Conservation (phyloP, 2,888 invertebrate species). For the Subacronicta megacephala region DNA sequence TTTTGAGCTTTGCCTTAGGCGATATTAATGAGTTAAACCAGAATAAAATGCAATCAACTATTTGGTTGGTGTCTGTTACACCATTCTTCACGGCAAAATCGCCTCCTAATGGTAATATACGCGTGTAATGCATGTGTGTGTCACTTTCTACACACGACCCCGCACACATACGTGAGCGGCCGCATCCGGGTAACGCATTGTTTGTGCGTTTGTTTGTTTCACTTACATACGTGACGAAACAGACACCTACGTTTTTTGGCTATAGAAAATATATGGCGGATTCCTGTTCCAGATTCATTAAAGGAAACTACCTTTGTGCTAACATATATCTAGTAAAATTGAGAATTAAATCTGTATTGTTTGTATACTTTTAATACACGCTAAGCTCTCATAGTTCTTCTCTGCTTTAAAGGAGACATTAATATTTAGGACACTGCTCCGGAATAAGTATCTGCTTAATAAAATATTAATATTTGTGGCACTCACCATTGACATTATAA, state of each 20-base stretch:
- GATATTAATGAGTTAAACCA: not conserved
- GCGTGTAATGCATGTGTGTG: constrained; percentile 20
- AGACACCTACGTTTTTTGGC: constrained; percentile 3
- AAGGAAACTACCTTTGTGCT: not conserved
- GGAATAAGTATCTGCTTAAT: too few species aligned
- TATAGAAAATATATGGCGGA: constrained; percentile 9
- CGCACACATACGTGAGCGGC: constrained; percentile 69
- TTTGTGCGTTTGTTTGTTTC: constrained; percentile 40
- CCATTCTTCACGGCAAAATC: not conserved
- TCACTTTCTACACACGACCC: constrained; percentile 74
- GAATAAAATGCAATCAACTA: not conserved
- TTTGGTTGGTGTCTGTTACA: not conserved
- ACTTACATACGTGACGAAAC: constrained; percentile 21
- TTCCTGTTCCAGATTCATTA: not conserved
- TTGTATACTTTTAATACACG: too few species aligned
- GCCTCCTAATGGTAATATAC: constrained; percentile 21
- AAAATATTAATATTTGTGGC: too few species aligned
- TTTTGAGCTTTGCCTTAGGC: too few species aligned
- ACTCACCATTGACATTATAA: too few species aligned
- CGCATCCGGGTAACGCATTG: constrained; percentile 61
- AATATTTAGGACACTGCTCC: too few species aligned
- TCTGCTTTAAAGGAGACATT: too few species aligned
- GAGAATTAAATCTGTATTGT: too few species aligned
- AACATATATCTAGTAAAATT: too few species aligned
- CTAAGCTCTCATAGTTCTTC: too few species aligned